Percentiles rank a stretch among this genome's conserved stretches.
Conservation (phyloP, 92 coral and sea anemone genomes). For the Porites cylindrica region DNA sequence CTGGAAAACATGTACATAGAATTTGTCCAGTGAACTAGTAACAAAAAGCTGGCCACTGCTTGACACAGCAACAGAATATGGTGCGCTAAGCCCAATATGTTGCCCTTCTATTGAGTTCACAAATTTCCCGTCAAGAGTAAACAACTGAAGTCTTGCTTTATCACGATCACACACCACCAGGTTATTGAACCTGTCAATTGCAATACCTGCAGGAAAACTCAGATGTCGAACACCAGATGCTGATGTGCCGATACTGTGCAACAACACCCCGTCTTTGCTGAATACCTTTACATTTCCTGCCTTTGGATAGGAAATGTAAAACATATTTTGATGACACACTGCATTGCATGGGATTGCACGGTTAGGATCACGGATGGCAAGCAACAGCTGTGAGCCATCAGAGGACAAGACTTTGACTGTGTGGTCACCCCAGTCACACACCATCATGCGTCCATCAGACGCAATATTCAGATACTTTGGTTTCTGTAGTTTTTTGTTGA, state of each 20-base stretch:
- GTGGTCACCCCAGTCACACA: conserved; percentile 20
- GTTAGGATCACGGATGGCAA: neutral
- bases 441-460: conserved; percentile 5
- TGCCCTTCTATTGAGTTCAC: neutral
- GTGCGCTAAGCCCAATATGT: neutral
- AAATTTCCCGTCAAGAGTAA: conserved; percentile 20
- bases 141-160: conserved; percentile 2
- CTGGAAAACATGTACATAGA: conserved; percentile 3
- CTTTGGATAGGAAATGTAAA: neutral
- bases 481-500: conserved; percentile 20
- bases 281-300: conserved; percentile 50
- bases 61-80: conserved; percentile 7
- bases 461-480: conserved; percentile 6
- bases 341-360: neutral
- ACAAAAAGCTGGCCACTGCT: conserved; percentile 6
- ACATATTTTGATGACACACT: conserved; percentile 15
- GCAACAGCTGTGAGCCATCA: conserved; percentile 16
- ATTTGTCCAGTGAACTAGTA: neutral
- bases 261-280: conserved; percentile 52
- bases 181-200: conserved; percentile 50
- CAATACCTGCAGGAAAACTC: conserved; percentile 55
- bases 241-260: conserved; percentile 40
- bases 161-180: conserved; percentile 33
- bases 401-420: conserved; percentile 31
- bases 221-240: conserved; percentile 31